Evolutionary conservation across 2,113 vertebrate genomes (phyloP), one percentile per base, ranked within the genome.

Genomic region (Holacanthus passer): DNA sequence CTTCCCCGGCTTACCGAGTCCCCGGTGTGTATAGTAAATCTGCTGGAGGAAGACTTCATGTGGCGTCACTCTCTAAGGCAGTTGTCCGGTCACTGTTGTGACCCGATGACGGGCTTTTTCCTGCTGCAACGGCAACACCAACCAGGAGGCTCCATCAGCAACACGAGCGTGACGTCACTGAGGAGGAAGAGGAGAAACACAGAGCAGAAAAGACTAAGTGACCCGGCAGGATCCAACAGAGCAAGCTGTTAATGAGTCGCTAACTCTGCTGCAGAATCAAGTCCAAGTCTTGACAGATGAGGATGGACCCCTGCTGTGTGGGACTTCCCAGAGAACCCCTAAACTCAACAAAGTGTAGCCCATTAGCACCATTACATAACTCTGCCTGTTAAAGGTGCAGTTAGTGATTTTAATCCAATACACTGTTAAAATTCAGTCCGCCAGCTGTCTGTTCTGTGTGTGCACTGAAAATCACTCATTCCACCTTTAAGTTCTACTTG

Each of bases 1-100:
- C 67, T 91, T 88, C 90, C 92, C 90, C 48, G 16, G 84, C 68
- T 87, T 85, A 91, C 68, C 29, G 12, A 60, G 59, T 84, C 60
- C 35, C 63, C 31, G 45, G 83, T 73, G 88, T 87, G 83, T 73
- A 76, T 16, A 79, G 69, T 73, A 82, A 91, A 92, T 77, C 87
- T 65, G 35, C 71, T 71, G 63, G 76, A 83, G 79, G 73, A 82
- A 79, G 84, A 90, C 77, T 79, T 31, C 14, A 3, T 67, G 71
- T 83, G 87, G 82, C 81, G 50, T 90, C 88, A 86, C 70, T 84
- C 70, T 72, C 47, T 78, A 74, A 85, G 73, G 73, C 84, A 67
- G 74, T 35, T 77, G 68, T 87, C 66, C 31, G 8, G 65, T 82
- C 73, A 0, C 64, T 45, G 41, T 32, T 56, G 80, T 79, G 83